Conservation (phyloP, 2,113 vertebrate species). For the Platysteira castanea region DNA sequence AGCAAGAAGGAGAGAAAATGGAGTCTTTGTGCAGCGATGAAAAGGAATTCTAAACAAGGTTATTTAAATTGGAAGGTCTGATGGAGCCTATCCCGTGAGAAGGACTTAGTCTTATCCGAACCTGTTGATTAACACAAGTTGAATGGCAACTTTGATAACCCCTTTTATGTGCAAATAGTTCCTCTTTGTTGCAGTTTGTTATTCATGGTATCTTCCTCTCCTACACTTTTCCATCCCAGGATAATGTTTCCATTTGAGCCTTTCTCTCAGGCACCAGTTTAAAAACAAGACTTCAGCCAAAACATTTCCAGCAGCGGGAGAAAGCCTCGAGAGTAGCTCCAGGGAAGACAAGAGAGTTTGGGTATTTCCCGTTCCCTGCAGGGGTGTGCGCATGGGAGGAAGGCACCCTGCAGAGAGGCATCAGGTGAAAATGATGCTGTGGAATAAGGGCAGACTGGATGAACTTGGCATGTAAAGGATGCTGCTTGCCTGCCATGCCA, state of each 20-base stretch:
- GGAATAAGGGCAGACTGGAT: not conserved
- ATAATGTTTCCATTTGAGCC: not conserved
- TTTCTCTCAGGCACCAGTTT: not conserved
- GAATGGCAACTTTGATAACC: constrained; percentile 54
- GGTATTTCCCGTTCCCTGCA: not conserved
- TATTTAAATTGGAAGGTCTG: constrained; percentile 71
- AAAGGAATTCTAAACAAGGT: constrained; percentile 67
- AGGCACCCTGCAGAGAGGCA: not conserved
- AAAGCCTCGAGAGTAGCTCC: not conserved
- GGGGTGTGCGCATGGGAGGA: not conserved
- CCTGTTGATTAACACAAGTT: constrained; percentile 54
- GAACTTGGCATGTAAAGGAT: not conserved
- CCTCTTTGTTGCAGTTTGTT: constrained; percentile 35
- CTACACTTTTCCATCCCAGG: not conserved
- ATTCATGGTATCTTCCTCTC: constrained; percentile 1
- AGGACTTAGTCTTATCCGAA: constrained; percentile 44
- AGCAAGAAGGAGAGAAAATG: constrained; percentile 47
- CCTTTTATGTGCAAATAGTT: constrained; percentile 12
- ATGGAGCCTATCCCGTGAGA: constrained; percentile 59
- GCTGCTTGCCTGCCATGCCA: not conserved
- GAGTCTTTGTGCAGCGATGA: constrained; percentile 64
- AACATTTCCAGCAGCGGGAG: not conserved
- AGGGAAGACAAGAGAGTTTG: not conserved
- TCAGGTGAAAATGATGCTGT: not conserved
- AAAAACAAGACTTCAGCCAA: not conserved